phyloP scores from a whole-genome alignment of 37 sponge, comb jelly and placozoan species.

The Mnemiopsis leidyi region DNA sequence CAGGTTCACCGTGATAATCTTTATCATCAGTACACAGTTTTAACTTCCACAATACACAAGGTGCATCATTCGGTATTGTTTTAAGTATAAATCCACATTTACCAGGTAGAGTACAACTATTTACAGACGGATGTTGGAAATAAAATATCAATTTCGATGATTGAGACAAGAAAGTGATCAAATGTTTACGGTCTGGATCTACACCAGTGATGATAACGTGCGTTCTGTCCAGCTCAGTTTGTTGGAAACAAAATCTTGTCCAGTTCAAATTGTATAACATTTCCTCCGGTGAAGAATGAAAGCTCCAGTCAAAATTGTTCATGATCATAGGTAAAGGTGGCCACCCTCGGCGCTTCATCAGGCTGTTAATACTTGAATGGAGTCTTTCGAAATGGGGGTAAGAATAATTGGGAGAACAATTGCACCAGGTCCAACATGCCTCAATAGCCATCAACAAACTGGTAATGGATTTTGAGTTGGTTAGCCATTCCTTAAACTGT shows the following conservation, averaged over 20 bases:
- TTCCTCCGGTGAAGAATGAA: too few species aligned
- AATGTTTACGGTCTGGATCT: background rate
- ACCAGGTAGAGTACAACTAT: background rate
- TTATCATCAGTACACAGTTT: background rate
- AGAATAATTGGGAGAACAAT: background rate
- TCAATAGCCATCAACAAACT: background rate
- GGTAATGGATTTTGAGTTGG: background rate
- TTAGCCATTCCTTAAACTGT: background rate
- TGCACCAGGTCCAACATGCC: background rate
- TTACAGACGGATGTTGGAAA: background rate
- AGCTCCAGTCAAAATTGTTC: too few species aligned
- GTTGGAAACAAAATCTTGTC: background rate
- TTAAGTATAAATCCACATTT: background rate
- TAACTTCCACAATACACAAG: background rate
- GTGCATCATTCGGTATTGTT: background rate
- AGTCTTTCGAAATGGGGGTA: background rate
- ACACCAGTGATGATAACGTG: background rate
- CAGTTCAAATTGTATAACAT: too few species aligned
- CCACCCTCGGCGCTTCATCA: too few species aligned
- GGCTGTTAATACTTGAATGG: too few species aligned
- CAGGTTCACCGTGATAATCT: background rate
- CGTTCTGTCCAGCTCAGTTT: background rate
- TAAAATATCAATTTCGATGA: background rate
- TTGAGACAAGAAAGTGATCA: background rate
- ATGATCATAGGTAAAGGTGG: too few species aligned